phyloP scores from a whole-genome alignment of 2,888 invertebrate species.

The Drosophila mercatorum region DNA sequence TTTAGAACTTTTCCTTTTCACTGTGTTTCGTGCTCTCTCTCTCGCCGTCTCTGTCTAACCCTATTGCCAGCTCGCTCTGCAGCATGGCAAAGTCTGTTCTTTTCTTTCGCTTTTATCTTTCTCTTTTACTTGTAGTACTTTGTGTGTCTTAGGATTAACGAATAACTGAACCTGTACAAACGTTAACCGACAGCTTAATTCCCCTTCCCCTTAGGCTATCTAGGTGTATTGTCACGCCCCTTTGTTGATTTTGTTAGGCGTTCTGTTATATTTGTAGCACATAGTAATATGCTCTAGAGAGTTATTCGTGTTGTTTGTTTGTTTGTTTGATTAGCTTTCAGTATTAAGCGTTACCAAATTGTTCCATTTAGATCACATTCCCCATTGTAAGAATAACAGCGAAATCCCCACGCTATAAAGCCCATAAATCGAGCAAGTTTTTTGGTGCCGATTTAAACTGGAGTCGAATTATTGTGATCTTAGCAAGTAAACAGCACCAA shows the following conservation, averaged over 20 bases:
- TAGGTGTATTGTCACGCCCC: neutral
- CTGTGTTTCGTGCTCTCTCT: slow-evolving; percentile 41
- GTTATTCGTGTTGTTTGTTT: slow-evolving; percentile 25
- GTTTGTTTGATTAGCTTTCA: slow-evolving; percentile 37
- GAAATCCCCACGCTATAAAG: neutral
- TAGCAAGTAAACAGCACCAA: slow-evolving; percentile 63
- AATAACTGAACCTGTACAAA: slow-evolving; percentile 34
- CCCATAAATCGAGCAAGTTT: slow-evolving; percentile 4
- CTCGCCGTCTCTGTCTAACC: slow-evolving; percentile 24
- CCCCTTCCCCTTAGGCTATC: neutral
- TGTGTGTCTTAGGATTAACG: slow-evolving; percentile 15
- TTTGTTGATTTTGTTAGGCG: slow-evolving; percentile 25
- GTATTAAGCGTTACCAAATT: slow-evolving; percentile 75
- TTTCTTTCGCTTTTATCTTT: neutral
- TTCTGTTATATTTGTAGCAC: slow-evolving; percentile 28
- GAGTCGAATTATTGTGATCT: slow-evolving; percentile 66
- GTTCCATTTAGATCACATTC: slow-evolving; percentile 24
- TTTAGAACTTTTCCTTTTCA: neutral
- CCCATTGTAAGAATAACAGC: slow-evolving; percentile 2
- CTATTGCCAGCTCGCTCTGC: slow-evolving; percentile 23
- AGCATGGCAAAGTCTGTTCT: neutral
- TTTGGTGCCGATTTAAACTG: slow-evolving; percentile 53
- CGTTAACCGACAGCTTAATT: neutral
- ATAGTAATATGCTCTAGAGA: slow-evolving; percentile 29
- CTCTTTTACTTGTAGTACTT: slow-evolving; percentile 2